Evolutionary conservation across 2,888 invertebrate species (phyloP), one percentile per base, ranked within the genome.

Genomic region (Hyposoter dolosus): DNA sequence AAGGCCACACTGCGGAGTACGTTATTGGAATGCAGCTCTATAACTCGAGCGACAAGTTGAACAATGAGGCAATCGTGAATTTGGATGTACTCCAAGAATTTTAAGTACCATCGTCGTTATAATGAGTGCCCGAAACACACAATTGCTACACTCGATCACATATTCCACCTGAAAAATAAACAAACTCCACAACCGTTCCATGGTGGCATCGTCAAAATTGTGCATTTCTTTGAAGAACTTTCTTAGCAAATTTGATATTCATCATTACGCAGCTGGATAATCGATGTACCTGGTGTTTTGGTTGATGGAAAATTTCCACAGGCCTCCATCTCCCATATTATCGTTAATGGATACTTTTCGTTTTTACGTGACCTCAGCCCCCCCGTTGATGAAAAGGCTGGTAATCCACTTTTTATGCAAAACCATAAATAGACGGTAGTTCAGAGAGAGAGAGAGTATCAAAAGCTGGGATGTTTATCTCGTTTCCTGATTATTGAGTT

Each of bases 401-500:
- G 81, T 86, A 83, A 86, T 86, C 74, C 75, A 69, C 78, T 81
- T 86, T 86, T 86, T 86, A 86, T 86, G 86, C 82, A 83, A 87
- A 85, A 83, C 40, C 69, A 85, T 87, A 83, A 85, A 87, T 83
- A 69, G 84, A 83, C 82, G 80, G 82, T 81, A 72, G 80, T 83
- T 66, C 43, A 65, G 45, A 35, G 35, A 2, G 35, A n/a, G n/a
- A 32, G 32, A 32, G 7, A 40, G 47, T 60, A 47, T 47, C 66
- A 65, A n/a, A n/a, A 69, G 71, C 79, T 71, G 53, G 88, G 87
- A 88, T 88, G 82, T 84, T 28, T 88, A 89, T 89, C 90, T 89
- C 88, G 88, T 88, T 90, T 90, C 88, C 85, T 84, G 89, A 89
- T 90, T 85, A 86, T 88, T 88, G 87, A 89, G 88, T 88, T 86